phyloP scores from a whole-genome alignment of 2,888 invertebrate genomes.

The Cosmorhoe ocellata region DNA sequence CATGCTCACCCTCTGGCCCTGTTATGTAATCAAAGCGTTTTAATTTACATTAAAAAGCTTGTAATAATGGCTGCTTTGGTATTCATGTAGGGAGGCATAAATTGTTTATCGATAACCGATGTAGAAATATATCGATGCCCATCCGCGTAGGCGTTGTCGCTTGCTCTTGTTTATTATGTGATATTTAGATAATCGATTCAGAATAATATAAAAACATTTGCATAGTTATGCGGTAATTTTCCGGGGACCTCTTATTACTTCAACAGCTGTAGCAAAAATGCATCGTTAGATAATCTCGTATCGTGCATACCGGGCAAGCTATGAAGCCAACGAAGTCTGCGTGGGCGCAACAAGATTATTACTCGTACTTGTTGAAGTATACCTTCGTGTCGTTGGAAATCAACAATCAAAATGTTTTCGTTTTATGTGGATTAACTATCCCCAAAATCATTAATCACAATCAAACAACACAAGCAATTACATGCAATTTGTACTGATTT shows the following conservation, averaged over 20 bases:
- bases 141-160: constrained; percentile 36
- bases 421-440: too few relatives aligned
- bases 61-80: constrained; percentile 30
- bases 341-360: too few relatives aligned
- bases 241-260: background rate
- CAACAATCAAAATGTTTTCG: too few relatives aligned
- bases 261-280: background rate
- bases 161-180: constrained; percentile 12
- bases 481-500: constrained; percentile 9
- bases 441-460: too few relatives aligned
- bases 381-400: too few relatives aligned
- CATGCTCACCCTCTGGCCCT: background rate
- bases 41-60: constrained; percentile 26
- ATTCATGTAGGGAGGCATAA: constrained; percentile 39
- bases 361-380: too few relatives aligned
- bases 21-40: constrained; percentile 16
- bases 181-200: constrained; percentile 5
- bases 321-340: too few relatives aligned
- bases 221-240: constrained; percentile 5
- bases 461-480: background rate
- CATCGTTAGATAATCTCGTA: too few relatives aligned
- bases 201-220: constrained; percentile 10
- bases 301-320: too few relatives aligned
- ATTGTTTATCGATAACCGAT: constrained; percentile 44
- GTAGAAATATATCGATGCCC: constrained; percentile 24